A percentile compares a stretch with the other conserved stretches of the same genome.
Conservation (phyloP, 2,888 invertebrate species). For the Marasmarcha lunaedactyla region DNA sequence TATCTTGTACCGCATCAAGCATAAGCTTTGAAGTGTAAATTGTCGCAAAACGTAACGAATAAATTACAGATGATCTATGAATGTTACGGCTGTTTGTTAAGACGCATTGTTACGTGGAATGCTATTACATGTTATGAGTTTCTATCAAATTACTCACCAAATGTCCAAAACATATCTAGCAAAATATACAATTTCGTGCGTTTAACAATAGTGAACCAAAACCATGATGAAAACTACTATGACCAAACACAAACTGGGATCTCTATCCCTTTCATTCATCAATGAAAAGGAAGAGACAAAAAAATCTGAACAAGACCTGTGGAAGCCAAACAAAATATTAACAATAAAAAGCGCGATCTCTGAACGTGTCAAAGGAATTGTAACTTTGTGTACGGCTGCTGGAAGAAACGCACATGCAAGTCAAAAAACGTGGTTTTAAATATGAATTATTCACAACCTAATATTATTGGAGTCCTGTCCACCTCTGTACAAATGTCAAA, state of each 20-base stretch:
- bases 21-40: too few relatives aligned
- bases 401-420: neutral
- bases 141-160: slow-evolving; percentile 20
- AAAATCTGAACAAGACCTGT: neutral
- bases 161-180: slow-evolving; percentile 14
- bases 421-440: neutral
- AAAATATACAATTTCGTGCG: slow-evolving; percentile 12
- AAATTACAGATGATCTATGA: too few relatives aligned
- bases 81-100: too few relatives aligned
- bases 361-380: too few relatives aligned
- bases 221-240: slow-evolving; percentile 7
- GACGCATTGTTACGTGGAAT: too few relatives aligned
- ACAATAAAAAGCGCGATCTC: neutral
- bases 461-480: slow-evolving; percentile 8
- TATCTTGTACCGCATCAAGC: too few relatives aligned
- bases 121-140: neutral
- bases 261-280: neutral
- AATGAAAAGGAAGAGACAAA: neutral
- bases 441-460: neutral
- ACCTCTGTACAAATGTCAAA: slow-evolving; percentile 29
- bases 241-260: neutral
- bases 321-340: neutral
- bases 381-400: neutral
- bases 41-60: too few relatives aligned
- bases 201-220: slow-evolving; percentile 11